These are phyloP conservation scores for Orientallactaga bullata DNA, from an alignment of 2,113 vertebrate genomes.

Conservation along the genomic window DNA sequence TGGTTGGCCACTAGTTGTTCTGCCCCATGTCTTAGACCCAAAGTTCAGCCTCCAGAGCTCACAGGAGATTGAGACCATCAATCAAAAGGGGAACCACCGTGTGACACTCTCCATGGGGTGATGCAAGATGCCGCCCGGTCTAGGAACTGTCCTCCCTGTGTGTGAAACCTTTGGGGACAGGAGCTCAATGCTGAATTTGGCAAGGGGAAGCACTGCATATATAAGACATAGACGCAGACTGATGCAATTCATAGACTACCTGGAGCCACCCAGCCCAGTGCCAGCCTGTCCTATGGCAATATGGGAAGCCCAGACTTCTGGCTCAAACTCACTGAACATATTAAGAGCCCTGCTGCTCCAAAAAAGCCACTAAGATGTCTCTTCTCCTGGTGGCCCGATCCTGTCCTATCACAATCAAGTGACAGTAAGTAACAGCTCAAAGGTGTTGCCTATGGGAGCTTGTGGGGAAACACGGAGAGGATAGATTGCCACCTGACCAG, in stretches of 20 bases:
- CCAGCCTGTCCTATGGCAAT: neutral
- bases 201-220: neutral
- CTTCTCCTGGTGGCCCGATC: neutral
- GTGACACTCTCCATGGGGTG: rapidly evolving
- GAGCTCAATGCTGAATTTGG: rapidly evolving
- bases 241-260: rapidly evolving
- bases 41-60: neutral
- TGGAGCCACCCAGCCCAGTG: neutral
- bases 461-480: neutral
- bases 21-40: too few species aligned
- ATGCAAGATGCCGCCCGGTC: rapidly evolving
- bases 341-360: neutral
- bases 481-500: neutral
- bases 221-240: neutral
- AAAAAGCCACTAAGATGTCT: constrained; percentile 48
- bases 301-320: neutral
- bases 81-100: rapidly evolving
- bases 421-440: neutral
- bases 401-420: neutral
- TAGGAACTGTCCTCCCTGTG: neutral
- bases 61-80: rapidly evolving
- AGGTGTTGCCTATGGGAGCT: neutral
- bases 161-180: rapidly evolving
- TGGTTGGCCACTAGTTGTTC: too few species aligned
- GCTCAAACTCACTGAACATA: neutral